A percentile compares a stretch with the other conserved stretches of the same genome.
Conservation (phyloP, 64 coral and sea anemone genomes). For the Montipora sp. region DNA sequence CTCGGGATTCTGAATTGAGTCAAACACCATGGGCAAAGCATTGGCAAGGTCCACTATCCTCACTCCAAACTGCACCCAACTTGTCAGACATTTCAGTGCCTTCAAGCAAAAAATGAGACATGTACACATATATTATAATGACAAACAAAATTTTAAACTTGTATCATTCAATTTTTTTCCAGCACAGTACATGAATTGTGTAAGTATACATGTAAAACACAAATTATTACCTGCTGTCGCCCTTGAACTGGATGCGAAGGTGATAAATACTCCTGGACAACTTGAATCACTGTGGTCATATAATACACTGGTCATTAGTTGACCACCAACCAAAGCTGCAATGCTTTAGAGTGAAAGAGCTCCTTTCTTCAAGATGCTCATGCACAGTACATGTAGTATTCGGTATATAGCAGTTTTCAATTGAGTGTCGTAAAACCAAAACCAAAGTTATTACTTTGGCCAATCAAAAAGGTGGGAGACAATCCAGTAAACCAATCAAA, state of each 20-base stretch:
- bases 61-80: slow-evolving; percentile 98
- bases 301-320: neutral
- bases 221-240: slow-evolving; percentile 26
- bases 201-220: neutral
- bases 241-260: slow-evolving; percentile 9
- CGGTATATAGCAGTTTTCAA: no score
- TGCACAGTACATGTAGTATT: no score
- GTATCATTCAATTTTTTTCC: neutral
- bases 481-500: no score
- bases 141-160: neutral
- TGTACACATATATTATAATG: neutral
- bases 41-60: slow-evolving; percentile 62
- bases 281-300: neutral
- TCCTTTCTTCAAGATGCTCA: no score
- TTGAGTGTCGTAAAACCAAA: no score
- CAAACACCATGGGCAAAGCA: slow-evolving; percentile 55
- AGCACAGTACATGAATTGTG: neutral
- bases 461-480: no score
- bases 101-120: neutral
- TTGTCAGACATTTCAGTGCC: slow-evolving; percentile 85
- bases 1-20: slow-evolving; percentile 72
- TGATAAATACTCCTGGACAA: slow-evolving; percentile 25
- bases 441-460: no score
- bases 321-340: no score
- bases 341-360: no score